Evolutionary conservation across 2,113 vertebrate genomes (phyloP), one percentile per base, ranked within the genome.

Genomic region (Silurus asotus): DNA sequence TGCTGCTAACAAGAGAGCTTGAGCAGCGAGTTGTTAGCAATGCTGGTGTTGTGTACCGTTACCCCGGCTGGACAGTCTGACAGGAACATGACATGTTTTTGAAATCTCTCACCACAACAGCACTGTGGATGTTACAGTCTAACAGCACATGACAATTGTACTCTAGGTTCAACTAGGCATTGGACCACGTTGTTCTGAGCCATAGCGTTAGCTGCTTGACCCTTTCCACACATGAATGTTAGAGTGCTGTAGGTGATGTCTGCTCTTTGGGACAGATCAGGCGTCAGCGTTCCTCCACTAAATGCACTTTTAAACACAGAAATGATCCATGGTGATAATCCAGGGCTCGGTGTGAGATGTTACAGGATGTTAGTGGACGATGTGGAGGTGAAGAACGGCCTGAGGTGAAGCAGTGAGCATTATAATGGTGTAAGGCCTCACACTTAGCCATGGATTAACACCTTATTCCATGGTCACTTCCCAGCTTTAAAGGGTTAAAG

Each of bases 211-310:
- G 56, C 55, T 84, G 37, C 64, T 65, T 84, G 83, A 77, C 83
- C 58, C 77, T 84, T 77, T 84, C 48, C 58, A 10, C 53, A n/a
- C 70, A 61, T 8, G 13, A 17, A 62, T 45, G 19, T 62, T 76
- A 76, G 23, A 84, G 83, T 15, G 72, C 72, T 59, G 2, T 84
- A n/a, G 72, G 72, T 37, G 25, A 84, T 84, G 7, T 84, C 64
- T 77, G 70, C 56, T 76, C 72, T 65, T 77, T 76, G 61, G n/a
- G 64, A 61, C 59, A 64, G 23, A 77, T 17, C 11, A 49, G 59
- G 59, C 15, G 53, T 5, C 83, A 64, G 72, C 5, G 8, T 75
- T 25, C 15, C 19, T 53, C 14, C 14, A 59, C 20, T 49, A 61
- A 62, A 84, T 75, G 45, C 37, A 58, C 4, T 61, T 76, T 64